Evolutionary conservation across 2,888 invertebrate genomes (phyloP), one percentile per base, ranked within the genome.

Genomic region (Hoplodrina ambigua): DNA sequence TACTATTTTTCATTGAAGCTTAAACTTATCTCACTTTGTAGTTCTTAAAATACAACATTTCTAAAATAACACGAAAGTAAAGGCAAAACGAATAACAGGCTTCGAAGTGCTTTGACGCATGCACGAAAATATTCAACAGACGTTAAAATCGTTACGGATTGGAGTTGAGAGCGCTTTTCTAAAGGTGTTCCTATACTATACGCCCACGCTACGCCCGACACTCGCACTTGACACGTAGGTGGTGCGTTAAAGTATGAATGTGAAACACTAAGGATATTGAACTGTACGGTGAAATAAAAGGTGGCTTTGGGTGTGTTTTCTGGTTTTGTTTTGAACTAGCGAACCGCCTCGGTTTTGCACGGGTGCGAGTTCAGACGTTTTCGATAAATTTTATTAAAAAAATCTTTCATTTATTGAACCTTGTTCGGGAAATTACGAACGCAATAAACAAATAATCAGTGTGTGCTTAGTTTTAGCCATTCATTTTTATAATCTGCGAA

Each of bases 191-290:
- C 19, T 55, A 15, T 57, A 49, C 25, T 25, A 62, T 11, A 64
- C 79, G 60, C 68, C 75, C 61, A 68, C 56, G 44, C 20, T 10
- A 30, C 55, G 52, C 55, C 54, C 33, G 46, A 52, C 75, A 79
- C 74, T 52, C 46, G 52, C 52, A 55, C 69, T 69, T 55, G 68
- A 58, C 57, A 52, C 46, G 58, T 41, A 64, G 59, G 17, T 20
- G 55, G 19, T 44, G 25, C 49, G 8, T 2, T 66, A 25, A 25
- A 25, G 25, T 25, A 56, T 41, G 62, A 53, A 49, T 41, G 59
- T 56, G 49, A 63, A 58, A 46, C 52, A 49, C 66, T 72, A 33
- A 7, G 41, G 58, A 56, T 33, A 72, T 76, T 72, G 25, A 53
- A 66, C 61, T 52, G 7, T 46, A 50, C 6, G 17, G 30, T 4